phyloP scores from a whole-genome alignment of 2,888 invertebrate genomes.

The Pandemis corylana region DNA sequence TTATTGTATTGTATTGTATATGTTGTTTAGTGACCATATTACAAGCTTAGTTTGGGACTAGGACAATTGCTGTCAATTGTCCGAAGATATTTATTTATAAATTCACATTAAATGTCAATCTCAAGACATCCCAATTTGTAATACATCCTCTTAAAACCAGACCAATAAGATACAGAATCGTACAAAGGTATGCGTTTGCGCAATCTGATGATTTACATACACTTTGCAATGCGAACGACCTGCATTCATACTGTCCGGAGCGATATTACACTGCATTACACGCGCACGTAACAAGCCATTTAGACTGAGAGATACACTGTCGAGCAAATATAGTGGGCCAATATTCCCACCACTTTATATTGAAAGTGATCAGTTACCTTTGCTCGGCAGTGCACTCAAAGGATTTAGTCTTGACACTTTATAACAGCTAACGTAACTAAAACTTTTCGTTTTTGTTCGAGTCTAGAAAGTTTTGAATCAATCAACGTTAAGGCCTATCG shows the following conservation, averaged over 20 bases:
- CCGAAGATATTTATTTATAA: no score
- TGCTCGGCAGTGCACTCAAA: background rate
- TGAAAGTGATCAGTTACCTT: no score
- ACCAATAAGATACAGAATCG: constrained; percentile 15
- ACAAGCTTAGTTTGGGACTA: no score
- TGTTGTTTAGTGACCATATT: no score
- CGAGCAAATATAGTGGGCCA: background rate
- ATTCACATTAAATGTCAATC: no score
- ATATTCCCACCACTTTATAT: no score
- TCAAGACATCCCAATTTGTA: no score
- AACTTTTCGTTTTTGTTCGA: constrained; percentile 11
- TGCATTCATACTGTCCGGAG: constrained; percentile 39
- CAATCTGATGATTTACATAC: constrained; percentile 30
- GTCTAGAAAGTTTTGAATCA: constrained; percentile 22
- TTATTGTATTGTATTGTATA: no score
- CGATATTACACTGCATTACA: constrained; percentile 38
- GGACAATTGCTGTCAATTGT: no score
- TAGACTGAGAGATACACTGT: background rate
- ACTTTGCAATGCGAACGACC: constrained; percentile 40
- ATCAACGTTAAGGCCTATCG: constrained; percentile 2
- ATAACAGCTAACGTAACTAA: constrained; percentile 8
- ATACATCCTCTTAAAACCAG: background rate
- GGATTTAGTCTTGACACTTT: constrained; percentile 34
- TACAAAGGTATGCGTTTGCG: constrained; percentile 26
- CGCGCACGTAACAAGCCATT: constrained; percentile 33